Evolutionary conservation across 2,113 vertebrate genomes (phyloP), one percentile per base, ranked within the genome.

Genomic region (Pteropus alecto): DNA sequence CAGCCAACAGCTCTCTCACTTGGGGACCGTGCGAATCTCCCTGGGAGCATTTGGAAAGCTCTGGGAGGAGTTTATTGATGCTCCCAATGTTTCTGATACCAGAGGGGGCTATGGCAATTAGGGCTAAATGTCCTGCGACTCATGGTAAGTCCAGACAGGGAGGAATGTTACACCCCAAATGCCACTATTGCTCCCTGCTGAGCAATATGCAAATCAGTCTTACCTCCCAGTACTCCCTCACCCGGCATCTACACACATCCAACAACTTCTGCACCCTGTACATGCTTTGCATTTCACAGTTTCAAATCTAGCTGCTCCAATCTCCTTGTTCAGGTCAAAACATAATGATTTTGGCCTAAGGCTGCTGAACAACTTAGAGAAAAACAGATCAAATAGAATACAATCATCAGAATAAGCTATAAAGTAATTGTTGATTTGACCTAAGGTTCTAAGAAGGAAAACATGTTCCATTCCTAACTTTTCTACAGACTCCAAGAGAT

Each of bases 331-430:
- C n/a, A 76, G 93, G 94, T 92, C 83, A 90, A 95, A 93, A 96
- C 63, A 60, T 84, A 93, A 87, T 78, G 81, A 89, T 96, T 95
- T 94, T 94, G 90, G 93, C 85, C 71, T 88, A 87, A 35, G 60
- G 87, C 60, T 96, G 24, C 43, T 81, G 61, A 96, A 90, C 71
- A 92, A 92, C 77, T 84, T 96, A 85, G 54, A 93, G 94, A 88
- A 97, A 98, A 98, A 95, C 1, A 96, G 87, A 96, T 90, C 58
- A 87, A 96, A 94, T 38, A 87, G 93, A 93, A 96, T 46, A 61
- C 54, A 82, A 82, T 71, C 38, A 74, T 94, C 68, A 90, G 84
- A 96, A 90, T 78, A 93, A 96, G 93, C 26, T 65, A 92, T 65
- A 76, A 95, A 96, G 58, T 86, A 93, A 93, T 30, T 86, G 90